A percentile compares a stretch with the other conserved stretches of the same genome.
These are phyloP conservation scores for Subacronicta megacephala DNA, from an alignment of 2,888 invertebrate species.

Conservation along the genomic window DNA sequence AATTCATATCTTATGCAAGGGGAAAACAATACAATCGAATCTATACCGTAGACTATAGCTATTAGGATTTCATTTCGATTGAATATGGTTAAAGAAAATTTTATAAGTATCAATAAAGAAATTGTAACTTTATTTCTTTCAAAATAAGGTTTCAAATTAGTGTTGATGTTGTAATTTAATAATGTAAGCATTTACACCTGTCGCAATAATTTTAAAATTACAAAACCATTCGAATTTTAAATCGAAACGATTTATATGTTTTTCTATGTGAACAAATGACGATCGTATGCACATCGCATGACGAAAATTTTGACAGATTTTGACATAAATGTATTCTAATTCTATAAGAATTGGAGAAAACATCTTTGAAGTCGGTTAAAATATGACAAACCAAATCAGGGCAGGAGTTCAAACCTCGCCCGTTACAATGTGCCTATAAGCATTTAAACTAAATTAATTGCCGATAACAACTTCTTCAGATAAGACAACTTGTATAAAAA, in stretches of 20 bases:
- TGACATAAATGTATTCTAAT: too few relatives aligned
- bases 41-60: accelerated
- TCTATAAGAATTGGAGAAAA: too few relatives aligned
- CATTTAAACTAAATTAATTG: too few relatives aligned
- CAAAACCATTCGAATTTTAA: constrained; percentile 29
- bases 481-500: too few relatives aligned
- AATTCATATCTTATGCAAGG: constrained; percentile 27
- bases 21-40: constrained; percentile 9
- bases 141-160: background rate
- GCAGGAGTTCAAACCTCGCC: too few relatives aligned
- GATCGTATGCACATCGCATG: constrained; percentile 9
- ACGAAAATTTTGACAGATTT: background rate
- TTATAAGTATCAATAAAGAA: background rate
- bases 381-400: too few relatives aligned
- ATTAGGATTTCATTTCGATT: background rate
- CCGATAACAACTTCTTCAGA: too few relatives aligned
- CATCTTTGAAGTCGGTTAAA: too few relatives aligned
- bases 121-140: accelerated
- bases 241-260: constrained; percentile 6
- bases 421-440: too few relatives aligned
- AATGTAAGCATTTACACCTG: constrained; percentile 36
- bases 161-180: background rate
- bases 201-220: constrained; percentile 44
- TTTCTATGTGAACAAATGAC: constrained; percentile 16
- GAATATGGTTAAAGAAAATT: background rate